phyloP scores from a whole-genome alignment of 1,140 invertebrate genomes.

The Piezodorus guildinii region DNA sequence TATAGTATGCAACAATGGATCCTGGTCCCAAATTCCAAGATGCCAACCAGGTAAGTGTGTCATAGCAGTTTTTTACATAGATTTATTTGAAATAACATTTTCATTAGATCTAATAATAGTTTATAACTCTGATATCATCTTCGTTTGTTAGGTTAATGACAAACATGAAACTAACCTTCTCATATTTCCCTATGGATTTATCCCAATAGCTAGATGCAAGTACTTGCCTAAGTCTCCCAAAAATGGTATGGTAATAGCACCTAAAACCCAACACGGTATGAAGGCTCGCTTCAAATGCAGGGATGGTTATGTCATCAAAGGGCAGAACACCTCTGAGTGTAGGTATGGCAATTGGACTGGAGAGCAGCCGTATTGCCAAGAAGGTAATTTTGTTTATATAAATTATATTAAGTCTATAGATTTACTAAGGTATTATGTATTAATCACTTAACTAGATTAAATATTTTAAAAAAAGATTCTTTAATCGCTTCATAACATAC shows the following conservation, averaged over 20 bases:
- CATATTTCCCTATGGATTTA: not conserved
- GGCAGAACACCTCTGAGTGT: conserved; percentile 58
- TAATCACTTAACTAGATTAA: no score
- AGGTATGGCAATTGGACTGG: conserved; percentile 88
- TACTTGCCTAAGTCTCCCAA: conserved; percentile 73
- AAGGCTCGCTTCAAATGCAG: conserved; percentile 83
- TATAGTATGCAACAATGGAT: conserved; percentile 84
- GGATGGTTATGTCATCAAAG: conserved; percentile 74
- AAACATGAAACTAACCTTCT: no score
- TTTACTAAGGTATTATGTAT: no score
- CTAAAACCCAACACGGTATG: conserved; percentile 90
- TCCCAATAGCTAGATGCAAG: conserved; percentile 60
- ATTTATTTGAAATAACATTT: no score
- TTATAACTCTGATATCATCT: no score
- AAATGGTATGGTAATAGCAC: conserved; percentile 90
- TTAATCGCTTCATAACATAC: no score
- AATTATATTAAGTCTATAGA: no score
- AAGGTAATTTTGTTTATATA: conserved; percentile 43
- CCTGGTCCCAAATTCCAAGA: conserved; percentile 84
- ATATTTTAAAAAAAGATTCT: no score
- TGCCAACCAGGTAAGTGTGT: conserved; percentile 57
- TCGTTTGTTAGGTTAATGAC: no score
- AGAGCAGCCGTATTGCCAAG: conserved; percentile 68
- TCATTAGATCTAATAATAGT: no score
- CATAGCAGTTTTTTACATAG: no score